Base-by-base conservation (phyloP, 2,113 vertebrate species). In the Ictidomys tridecemlineatus region DNA sequence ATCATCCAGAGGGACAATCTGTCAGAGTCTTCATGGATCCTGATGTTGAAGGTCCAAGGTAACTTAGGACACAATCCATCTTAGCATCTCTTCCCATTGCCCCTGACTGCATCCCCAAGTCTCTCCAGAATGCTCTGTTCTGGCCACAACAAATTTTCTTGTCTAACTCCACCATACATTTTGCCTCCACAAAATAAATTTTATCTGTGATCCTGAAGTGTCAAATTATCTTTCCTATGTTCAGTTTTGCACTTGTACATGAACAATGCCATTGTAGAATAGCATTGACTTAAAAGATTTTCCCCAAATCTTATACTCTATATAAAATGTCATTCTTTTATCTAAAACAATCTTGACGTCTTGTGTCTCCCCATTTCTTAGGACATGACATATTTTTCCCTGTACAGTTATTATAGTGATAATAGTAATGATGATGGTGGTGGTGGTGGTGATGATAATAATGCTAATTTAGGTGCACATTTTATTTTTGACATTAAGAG, bases 401-500 rank as follows among this genome's bases (percentile, higher is more conserved):
- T 56, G 10, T 74, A 37, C 37, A 63, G 39, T 87, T 84, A 58
- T 70, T n/a, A 7, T 42, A 37, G 16, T n/a, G 26, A n/a, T 78
- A 4, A 28, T 56, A 30, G 39, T 34, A 30, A 53, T 61, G 32
- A 12, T 63, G 4, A 4, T 37, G 30, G 1, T 80, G 45, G 6
- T 53, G 24, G 10, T 30, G 10, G 10, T 30, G 8, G 53, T 45
- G 8, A 56, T 69, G 24, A 73, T 58, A 18, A 30, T 45, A 30
- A 28, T 63, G 30, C 56, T 58, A 10, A 73, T 86, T 58, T 70
- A 90, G 14, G 10, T 80, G 2, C 10, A 26, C 76, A 3, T 77
- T 45, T 92, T 92, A 32, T 88, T 88, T 89, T 88, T 69, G n/a
- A 4, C 8, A 67, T 69, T 90, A 67, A 82, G 61, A 92, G 3